Base-by-base conservation (phyloP, 1,140 invertebrate species). In the Panagrolaimus sp. region DNA sequence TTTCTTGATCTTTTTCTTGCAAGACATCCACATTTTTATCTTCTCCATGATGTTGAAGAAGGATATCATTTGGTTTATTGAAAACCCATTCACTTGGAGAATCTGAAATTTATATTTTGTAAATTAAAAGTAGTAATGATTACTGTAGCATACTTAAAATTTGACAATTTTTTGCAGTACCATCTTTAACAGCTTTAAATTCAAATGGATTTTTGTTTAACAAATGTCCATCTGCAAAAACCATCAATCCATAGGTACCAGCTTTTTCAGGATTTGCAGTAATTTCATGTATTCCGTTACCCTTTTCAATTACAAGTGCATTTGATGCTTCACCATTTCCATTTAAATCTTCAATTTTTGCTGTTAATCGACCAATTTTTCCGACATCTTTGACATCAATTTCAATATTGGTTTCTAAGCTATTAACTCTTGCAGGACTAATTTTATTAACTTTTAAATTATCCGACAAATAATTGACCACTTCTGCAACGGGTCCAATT, bases 1-100 rank as follows among this genome's bases (percentile, higher is more conserved):
- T 28, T 10, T 6, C 21, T 58, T 58, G 21, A 17, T 58, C 52
- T 26, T 58, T 58, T 58, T 21, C 21, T 21, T 58, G 21, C 1
- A 58, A 12, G 4, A 58, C 52, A 2, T 21, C 52, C 2, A 58
- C 17, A 12, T 21, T 26, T 28, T 58, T 58, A 26, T 58, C 17
- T 1, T 58, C 52, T 0, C 52, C 52, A 21, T 58, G 21, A 21
- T 58, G 52, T n/a, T 58, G 21, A 12, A 58, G 21, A 28, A 58
- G 15, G 28, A 58, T 58, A 28, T 58, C 52, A 14, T 58, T 58
- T 58, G 52, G 52, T 21, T 58, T 58, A 21, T 58, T 58, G 15
- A 58, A 12, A 58, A 21, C 17, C 52, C 52, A 58, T 12, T 21
- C 28, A n/a, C 10, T n/a, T 8, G 52, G 52, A 58, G 52, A 38